Base-by-base conservation (phyloP, 2,888 invertebrate genomes). In the Epicampocera succincta region DNA sequence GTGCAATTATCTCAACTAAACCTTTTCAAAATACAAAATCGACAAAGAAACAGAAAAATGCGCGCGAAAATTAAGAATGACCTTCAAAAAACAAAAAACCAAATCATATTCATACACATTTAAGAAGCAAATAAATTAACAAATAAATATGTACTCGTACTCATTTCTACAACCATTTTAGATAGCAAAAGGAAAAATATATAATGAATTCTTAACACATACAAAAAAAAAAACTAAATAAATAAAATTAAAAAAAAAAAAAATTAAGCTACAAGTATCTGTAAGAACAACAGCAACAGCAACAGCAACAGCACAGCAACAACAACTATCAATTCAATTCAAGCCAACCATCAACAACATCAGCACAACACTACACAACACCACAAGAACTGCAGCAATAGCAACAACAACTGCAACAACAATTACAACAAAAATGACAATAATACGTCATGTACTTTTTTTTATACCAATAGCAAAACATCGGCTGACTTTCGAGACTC, bases 41-140 rank as follows among this genome's bases (percentile, higher is more conserved):
- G 33, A 58, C 48, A 74, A 46, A 15, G 6, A 48, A 63, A 44
- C 13, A 48, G 58, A 48, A 63, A 61, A 63, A 65, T 76, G 76
- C 76, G 80, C 77, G 77, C 80, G 83, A 84, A 84, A 84, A 83
- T 82, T 84, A 75, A 75, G 80, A 80, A 77, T 84, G 84, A 85
- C 85, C 85, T 85, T 85, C 84, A 84, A 79, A 79, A 80, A 63
- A 56, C 54, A 61, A 68, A 54, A 73, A 61, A 44, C 8, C 61
- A 72, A 60, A 44, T n/a, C 13, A 72, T 29, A 9, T 25, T 52
- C 29, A 29, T 46, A 33, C 19, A 58, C 48, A 50, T 71, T 40
- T 40, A 58, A 13, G 38, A 56, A 65, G 65, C 52, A 76, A 69
- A 69, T 42, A 60, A 56, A 58, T 48, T 11, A 66, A 40, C 50